Evolutionary conservation across 2,113 vertebrate species (phyloP), one percentile per base, ranked within the genome.

Genomic region (Indicator maculatus): DNA sequence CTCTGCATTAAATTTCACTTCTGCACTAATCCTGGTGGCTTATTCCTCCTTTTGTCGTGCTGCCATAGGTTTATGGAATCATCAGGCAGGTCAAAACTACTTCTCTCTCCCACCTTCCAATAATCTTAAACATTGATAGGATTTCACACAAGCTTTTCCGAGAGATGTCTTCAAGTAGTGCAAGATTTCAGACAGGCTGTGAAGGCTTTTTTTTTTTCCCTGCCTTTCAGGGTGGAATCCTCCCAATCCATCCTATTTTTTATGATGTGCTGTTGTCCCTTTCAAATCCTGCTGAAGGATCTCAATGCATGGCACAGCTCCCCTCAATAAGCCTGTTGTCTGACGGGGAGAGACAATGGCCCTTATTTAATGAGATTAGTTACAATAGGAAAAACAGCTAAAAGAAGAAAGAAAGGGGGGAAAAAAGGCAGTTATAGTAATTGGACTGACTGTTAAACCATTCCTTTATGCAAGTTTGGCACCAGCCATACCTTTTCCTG

Each of bases 341-440:
- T 96, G 64, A 55, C 75, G 7, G 38, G 65, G 9, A 93, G 89
- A 97, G 92, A 98, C 97, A 98, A 97, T 96, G 82, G 52, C 58
- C 67, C 86, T 97, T 96, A 95, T 98, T 98, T 97, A 98, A 97
- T 95, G 86, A 81, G 92, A 97, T 97, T 97, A 97, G 95, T 97
- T 97, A 97, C 93, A 98, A 97, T 96, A 96, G 94, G 95, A 95
- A 96, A 97, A 95, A 92, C 58, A 95, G 88, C 82, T 95, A 93
- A 96, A 95, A 94, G 91, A 78, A 36, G n/a, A 70, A 63, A 77
- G 90, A 94, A 88, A 84, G 71, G 69, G 89, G 59, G 44, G 58
- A 59, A 53, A 60, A 56, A 52, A 92, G 20, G 76, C 96, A 82
- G 93, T 97, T 97, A 93, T 16, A 97, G 96, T 76, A 93, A 97